phyloP scores from a whole-genome alignment of 2,113 vertebrate genomes.

The Misgurnus anguillicaudatus region DNA sequence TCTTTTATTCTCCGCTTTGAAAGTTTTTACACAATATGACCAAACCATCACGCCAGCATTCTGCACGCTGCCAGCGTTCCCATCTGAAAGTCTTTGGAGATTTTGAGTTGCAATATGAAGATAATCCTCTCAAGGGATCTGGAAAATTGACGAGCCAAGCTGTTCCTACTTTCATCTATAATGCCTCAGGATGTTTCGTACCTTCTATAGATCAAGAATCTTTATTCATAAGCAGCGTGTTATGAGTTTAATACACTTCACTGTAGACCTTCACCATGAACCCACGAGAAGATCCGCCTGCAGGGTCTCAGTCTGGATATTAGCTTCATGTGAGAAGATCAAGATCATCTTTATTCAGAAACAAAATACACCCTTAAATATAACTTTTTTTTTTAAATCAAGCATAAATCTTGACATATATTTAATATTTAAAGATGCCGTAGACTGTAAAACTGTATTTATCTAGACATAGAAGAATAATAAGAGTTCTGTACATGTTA shows the following conservation, averaged over 20 bases:
- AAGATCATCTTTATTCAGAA: no score
- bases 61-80: not conserved
- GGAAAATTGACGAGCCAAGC: not conserved
- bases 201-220: not conserved
- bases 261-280: not conserved
- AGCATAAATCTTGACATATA: no score
- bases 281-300: no score
- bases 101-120: not conserved
- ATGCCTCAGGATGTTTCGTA: not conserved
- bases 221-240: not conserved
- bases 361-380: no score
- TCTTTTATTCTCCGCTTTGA: slow-evolving; percentile 19
- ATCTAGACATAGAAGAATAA: no score
- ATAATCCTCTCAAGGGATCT: slow-evolving; percentile 8
- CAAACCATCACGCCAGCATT: not conserved
- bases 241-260: not conserved
- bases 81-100: not conserved
- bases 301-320: no score
- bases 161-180: slow-evolving; percentile 1
- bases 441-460: no score
- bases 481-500: no score
- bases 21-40: slow-evolving; percentile 7
- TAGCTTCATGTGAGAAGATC: no score
- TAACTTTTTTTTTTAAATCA: no score
- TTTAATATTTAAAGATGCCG: no score